Percentiles rank a stretch among this genome's conserved stretches.
Evolutionary conservation across 2,797 vertebrate genomes (phyloP).

Genomic region (Neopelma chrysocephalum): DNA sequence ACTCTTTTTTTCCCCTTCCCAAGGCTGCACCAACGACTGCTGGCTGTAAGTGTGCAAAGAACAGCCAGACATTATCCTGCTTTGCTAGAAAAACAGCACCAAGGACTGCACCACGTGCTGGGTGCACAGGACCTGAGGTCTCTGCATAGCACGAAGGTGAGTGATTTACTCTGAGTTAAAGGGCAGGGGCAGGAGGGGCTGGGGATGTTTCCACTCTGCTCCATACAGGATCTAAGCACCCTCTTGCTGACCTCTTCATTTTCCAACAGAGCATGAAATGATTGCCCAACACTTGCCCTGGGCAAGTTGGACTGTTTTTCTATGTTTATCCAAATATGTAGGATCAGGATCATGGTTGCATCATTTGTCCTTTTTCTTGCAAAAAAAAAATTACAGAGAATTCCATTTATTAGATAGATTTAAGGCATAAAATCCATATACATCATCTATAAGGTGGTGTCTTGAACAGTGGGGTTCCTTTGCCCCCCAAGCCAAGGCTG

Average conservation of each 20-base stretch:
- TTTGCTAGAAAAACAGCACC: not conserved
- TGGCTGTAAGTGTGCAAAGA: not conserved
- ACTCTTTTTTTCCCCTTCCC: not conserved
- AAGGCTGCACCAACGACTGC: not conserved
- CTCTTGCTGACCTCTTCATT: not conserved
- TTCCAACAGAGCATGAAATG: not conserved
- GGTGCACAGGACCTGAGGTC: rapidly evolving
- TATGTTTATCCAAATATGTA: not conserved
- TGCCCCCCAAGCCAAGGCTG: not conserved
- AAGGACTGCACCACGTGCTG: rapidly evolving
- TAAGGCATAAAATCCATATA: not conserved
- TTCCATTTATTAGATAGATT: not conserved
- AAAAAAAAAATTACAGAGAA: not conserved
- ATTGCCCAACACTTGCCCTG: not conserved
- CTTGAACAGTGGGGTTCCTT: not conserved
- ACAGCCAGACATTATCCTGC: not conserved
- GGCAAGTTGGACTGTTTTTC: not conserved
- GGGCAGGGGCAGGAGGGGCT: not conserved
- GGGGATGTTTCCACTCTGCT: not conserved
- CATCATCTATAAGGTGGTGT: not conserved
- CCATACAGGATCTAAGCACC: not conserved
- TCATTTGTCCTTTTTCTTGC: not conserved
- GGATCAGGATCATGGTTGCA: not conserved
- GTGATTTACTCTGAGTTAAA: not conserved
- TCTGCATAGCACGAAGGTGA: rapidly evolving